Evolutionary conservation across 2,888 invertebrate genomes (phyloP).

Genomic region (Bellardia pandia): DNA sequence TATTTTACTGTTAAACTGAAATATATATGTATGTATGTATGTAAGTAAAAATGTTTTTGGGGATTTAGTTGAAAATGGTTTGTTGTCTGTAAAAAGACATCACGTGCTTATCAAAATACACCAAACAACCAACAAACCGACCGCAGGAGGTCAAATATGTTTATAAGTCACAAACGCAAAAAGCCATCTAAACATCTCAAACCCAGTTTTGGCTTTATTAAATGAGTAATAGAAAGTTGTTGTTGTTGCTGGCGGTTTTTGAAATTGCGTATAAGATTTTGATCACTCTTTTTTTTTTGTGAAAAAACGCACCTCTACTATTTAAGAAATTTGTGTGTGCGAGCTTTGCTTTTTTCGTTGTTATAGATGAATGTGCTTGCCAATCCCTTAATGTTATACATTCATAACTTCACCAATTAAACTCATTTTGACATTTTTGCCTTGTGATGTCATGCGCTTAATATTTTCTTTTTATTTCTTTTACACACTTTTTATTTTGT

Average conservation of each 20-base stretch:
- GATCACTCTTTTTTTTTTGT: conserved; percentile 6
- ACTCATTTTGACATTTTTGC: conserved; percentile 72
- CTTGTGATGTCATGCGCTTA: conserved; percentile 72
- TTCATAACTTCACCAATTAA: conserved; percentile 57
- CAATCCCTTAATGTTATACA: conserved; percentile 68
- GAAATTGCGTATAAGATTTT: conserved; percentile 60
- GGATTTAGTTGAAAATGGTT: conserved; percentile 33
- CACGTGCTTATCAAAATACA: conserved; percentile 69
- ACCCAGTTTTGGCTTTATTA: conserved; percentile 36
- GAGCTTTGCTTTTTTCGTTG: conserved; percentile 12
- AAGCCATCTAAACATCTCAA: conserved; percentile 46
- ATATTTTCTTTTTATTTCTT: conserved; percentile 26
- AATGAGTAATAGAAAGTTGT: conserved; percentile 61
- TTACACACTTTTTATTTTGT: neutral
- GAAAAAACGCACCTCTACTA: conserved; percentile 65
- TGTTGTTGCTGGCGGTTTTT: conserved; percentile 19
- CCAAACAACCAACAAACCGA: conserved; percentile 54
- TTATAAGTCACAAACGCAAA: conserved; percentile 44
- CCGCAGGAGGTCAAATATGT: conserved; percentile 72
- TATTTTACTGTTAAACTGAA: conserved; percentile 57
- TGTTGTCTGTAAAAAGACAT: conserved; percentile 64
- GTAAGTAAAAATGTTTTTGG: no score
- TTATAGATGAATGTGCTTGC: conserved; percentile 71
- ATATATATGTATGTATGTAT: neutral
- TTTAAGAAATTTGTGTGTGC: conserved; percentile 40